phyloP scores from a whole-genome alignment of 1,140 invertebrate genomes.

The Plodia interpunctella region DNA sequence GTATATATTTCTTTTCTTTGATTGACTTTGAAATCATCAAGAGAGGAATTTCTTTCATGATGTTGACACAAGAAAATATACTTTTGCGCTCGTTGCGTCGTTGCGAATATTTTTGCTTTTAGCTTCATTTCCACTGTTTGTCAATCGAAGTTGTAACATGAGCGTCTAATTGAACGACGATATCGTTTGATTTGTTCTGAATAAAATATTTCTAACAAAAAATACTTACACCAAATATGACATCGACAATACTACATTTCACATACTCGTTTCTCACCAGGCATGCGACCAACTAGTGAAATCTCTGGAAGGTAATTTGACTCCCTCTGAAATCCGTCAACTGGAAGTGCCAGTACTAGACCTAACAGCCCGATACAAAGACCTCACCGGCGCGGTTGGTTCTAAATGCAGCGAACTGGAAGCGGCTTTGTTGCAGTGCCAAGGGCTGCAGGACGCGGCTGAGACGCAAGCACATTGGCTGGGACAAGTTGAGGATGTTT shows the following conservation, averaged over 20 bases:
- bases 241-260: not conserved
- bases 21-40: no score
- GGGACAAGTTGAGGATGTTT: slow-evolving; percentile 87
- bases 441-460: slow-evolving; percentile 95
- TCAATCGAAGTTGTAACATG: no score
- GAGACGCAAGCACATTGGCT: slow-evolving; percentile 92
- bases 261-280: slow-evolving; percentile 48
- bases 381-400: slow-evolving; percentile 83
- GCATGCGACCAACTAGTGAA: slow-evolving; percentile 84
- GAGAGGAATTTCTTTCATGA: no score
- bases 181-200: no score
- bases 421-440: slow-evolving; percentile 92
- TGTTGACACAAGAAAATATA: no score
- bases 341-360: slow-evolving; percentile 88
- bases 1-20: no score
- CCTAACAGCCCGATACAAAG: slow-evolving; percentile 86
- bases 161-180: no score
- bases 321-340: slow-evolving; percentile 85
- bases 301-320: slow-evolving; percentile 88
- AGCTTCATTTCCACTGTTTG: no score
- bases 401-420: slow-evolving; percentile 91
- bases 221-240: no score
- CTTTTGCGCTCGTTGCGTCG: no score
- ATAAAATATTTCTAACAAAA: no score
- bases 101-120: no score